These are phyloP conservation scores for Bucco capensis DNA, from an alignment of 2,113 vertebrate genomes.

Conservation along the genomic window DNA sequence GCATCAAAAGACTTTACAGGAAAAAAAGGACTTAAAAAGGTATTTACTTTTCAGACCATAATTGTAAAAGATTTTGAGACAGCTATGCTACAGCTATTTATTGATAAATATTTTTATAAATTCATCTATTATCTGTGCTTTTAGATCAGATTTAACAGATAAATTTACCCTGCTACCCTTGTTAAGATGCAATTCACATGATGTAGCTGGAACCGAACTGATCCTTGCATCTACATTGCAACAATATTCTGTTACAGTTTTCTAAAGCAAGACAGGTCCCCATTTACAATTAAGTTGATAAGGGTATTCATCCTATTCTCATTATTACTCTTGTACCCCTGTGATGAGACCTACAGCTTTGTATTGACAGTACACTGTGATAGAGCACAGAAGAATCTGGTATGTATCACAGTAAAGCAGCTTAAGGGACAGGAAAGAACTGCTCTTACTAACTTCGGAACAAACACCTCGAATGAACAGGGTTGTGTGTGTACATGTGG, in stretches of 20 bases:
- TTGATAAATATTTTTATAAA: neutral
- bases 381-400: neutral
- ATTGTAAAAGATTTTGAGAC: neutral
- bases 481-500: slow-evolving; percentile 87
- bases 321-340: neutral
- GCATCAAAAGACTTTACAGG: neutral
- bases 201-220: neutral
- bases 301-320: neutral
- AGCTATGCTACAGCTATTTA: neutral
- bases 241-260: neutral
- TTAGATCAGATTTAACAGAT: neutral
- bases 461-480: slow-evolving; percentile 79
- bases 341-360: neutral
- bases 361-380: neutral
- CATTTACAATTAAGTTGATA: neutral
- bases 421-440: neutral
- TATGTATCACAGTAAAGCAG: accelerated
- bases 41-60: neutral
- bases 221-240: neutral
- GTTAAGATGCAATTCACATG: neutral
- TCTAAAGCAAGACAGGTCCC: neutral
- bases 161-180: neutral
- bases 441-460: slow-evolving; percentile 83
- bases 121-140: neutral
- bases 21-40: neutral